Conservation (phyloP, 2,888 invertebrate genomes). For the Hypomecis atomaria region DNA sequence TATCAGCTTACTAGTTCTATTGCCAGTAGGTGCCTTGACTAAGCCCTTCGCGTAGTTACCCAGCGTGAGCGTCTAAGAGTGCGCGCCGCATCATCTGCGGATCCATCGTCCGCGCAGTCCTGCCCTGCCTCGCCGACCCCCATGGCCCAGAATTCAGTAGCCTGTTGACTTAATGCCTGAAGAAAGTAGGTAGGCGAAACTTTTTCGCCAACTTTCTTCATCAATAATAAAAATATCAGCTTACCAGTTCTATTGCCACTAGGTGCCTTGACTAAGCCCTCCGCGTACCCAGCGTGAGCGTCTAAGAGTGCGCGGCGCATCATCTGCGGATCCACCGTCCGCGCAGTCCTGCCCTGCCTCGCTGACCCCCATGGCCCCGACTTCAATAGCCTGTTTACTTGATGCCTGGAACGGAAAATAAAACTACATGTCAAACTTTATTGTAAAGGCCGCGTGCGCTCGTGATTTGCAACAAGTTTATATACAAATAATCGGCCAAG, state of each 20-base stretch:
- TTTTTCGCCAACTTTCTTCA: too few relatives aligned
- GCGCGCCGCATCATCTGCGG: conserved; percentile 90
- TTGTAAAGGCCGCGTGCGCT: too few relatives aligned
- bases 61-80: conserved; percentile 77
- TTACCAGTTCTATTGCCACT: conserved; percentile 71
- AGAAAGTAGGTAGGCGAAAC: too few relatives aligned
- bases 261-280: conserved; percentile 50
- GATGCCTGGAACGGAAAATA: conserved; percentile 84
- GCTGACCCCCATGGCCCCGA: conserved; percentile 87
- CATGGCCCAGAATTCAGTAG: conserved; percentile 88
- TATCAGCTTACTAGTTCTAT: conserved; percentile 74
- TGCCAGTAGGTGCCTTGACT: conserved; percentile 51
- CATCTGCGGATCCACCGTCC: conserved; percentile 89
- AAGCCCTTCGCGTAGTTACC: conserved; percentile 64
- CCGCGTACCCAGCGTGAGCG: conserved; percentile 69
- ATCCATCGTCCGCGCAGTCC: conserved; percentile 87
- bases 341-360: conserved; percentile 87
- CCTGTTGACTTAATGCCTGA: conserved; percentile 90
- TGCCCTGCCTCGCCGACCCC: conserved; percentile 88
- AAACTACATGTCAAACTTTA: not conserved
- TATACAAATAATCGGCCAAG: too few relatives aligned
- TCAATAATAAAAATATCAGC: too few relatives aligned
- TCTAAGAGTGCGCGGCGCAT: conserved; percentile 88
- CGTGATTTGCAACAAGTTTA: too few relatives aligned
- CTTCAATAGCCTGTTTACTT: conserved; percentile 89